Conservation (phyloP, 1,140 invertebrate genomes). For the Drosophila triauraria region DNA sequence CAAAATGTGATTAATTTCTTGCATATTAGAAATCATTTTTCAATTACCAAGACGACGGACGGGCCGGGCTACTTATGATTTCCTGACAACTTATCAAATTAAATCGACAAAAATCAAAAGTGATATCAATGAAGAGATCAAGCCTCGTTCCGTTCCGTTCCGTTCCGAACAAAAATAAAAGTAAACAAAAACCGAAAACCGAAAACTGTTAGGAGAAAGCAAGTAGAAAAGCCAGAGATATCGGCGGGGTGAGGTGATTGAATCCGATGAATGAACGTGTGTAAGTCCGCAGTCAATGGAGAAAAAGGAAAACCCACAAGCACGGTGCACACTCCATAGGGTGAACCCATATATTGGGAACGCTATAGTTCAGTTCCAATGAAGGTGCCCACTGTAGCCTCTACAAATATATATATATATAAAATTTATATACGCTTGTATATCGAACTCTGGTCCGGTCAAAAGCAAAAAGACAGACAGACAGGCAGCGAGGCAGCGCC, state of each 20-base stretch:
- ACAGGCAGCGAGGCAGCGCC: conserved; percentile 43
- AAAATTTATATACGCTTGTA: conserved; percentile 2
- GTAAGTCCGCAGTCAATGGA: conserved; percentile 55
- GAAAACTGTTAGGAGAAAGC: conserved; percentile 74
- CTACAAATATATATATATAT: conserved; percentile 11
- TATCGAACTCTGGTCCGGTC: conserved; percentile 54
- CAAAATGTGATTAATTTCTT: conserved; percentile 84
- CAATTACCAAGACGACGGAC: conserved; percentile 73
- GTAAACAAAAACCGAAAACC: conserved; percentile 27
- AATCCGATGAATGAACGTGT: conserved; percentile 74
- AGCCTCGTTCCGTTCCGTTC: conserved; percentile 22
- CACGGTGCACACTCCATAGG: not conserved
- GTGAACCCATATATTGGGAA: not conserved
- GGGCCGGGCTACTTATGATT: conserved; percentile 66
- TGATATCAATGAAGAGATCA: conserved; percentile 84
- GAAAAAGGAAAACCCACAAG: conserved; percentile 29
- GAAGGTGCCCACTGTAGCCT: not conserved
- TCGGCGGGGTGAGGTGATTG: conserved; percentile 7
- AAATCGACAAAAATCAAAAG: conserved; percentile 79
- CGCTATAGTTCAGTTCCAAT: fast-evolving
- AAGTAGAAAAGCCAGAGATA: conserved; percentile 32
- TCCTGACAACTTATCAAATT: conserved; percentile 82
- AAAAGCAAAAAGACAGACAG: conserved; percentile 22
- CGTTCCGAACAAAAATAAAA: conserved; percentile 2
- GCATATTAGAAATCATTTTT: conserved; percentile 84